These are phyloP conservation scores for Euplexia lucipara DNA, from an alignment of 2,888 invertebrate genomes.

Conservation along the genomic window DNA sequence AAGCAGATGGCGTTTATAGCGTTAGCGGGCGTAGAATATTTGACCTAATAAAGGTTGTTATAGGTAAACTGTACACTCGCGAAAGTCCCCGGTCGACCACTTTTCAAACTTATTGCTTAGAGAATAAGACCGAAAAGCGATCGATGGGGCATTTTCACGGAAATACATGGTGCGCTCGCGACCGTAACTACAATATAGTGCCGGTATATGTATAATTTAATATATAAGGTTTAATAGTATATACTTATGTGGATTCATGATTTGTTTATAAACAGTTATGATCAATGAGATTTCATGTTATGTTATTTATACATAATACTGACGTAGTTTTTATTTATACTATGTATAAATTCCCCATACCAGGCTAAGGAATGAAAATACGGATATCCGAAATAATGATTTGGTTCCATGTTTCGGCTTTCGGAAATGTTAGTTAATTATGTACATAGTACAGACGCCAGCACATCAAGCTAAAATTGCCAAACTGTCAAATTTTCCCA, in stretches of 20 bases:
- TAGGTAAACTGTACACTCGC: background rate
- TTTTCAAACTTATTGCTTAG: too few relatives aligned
- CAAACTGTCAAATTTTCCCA: too few relatives aligned
- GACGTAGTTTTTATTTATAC: background rate
- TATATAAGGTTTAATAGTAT: background rate
- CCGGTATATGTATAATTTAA: background rate
- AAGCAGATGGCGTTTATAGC: slow-evolving; percentile 55
- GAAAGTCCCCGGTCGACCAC: too few relatives aligned
- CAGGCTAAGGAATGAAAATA: background rate
- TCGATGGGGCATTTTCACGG: too few relatives aligned
- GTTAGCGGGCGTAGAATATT: slow-evolving; percentile 50
- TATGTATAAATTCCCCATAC: too few relatives aligned
- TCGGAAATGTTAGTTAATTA: slow-evolving; percentile 25
- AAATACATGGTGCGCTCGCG: background rate
- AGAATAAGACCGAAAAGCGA: too few relatives aligned
- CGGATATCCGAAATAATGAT: background rate
- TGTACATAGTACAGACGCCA: slow-evolving; percentile 5
- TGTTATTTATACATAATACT: background rate
- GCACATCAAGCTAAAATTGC: too few relatives aligned
- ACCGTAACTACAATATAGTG: slow-evolving; percentile 2
- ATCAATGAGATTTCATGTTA: background rate
- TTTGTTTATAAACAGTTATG: background rate
- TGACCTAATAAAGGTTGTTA: slow-evolving; percentile 52
- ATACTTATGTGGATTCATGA: background rate
- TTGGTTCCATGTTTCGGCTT: background rate